Evolutionary conservation across 2,797 vertebrate species (phyloP).

Genomic region (Leptoclinus maculatus): DNA sequence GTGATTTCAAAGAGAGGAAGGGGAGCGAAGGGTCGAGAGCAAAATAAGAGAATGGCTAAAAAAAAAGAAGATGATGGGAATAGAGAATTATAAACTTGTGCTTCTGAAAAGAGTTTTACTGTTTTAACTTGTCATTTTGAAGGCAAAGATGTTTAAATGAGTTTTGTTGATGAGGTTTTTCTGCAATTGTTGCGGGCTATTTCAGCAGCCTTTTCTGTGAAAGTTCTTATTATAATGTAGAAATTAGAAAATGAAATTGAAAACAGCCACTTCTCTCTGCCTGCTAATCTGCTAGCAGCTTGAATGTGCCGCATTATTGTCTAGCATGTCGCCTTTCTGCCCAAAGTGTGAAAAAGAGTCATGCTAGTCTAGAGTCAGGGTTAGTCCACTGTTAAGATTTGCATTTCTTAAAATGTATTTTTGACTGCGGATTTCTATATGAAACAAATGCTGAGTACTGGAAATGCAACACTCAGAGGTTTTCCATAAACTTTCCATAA

Average conservation of each 20-base stretch:
- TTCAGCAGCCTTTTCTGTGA: background rate
- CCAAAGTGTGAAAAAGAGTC: too few relatives aligned
- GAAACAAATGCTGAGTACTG: constrained; percentile 4
- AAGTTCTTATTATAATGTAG: background rate
- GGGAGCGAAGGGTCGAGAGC: background rate
- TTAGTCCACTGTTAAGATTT: too few relatives aligned
- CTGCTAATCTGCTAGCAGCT: background rate
- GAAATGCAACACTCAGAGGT: constrained; percentile 25
- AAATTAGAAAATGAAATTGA: background rate
- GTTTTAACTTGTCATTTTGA: background rate
- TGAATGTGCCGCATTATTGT: background rate
- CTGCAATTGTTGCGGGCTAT: background rate
- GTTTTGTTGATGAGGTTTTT: background rate
- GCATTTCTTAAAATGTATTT: too few relatives aligned
- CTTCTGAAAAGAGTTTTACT: background rate
- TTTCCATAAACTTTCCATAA: constrained; percentile 45
- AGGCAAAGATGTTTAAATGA: background rate
- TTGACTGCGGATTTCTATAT: background rate
- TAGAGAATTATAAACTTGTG: background rate
- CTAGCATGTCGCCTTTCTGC: background rate
- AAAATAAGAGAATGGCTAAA: background rate
- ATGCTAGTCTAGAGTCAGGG: too few relatives aligned
- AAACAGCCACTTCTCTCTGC: background rate
- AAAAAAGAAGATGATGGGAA: background rate
- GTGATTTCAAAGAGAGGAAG: constrained; percentile 4